phyloP scores from a whole-genome alignment of 1,140 invertebrate genomes.

The Caenorhabditis remanei region DNA sequence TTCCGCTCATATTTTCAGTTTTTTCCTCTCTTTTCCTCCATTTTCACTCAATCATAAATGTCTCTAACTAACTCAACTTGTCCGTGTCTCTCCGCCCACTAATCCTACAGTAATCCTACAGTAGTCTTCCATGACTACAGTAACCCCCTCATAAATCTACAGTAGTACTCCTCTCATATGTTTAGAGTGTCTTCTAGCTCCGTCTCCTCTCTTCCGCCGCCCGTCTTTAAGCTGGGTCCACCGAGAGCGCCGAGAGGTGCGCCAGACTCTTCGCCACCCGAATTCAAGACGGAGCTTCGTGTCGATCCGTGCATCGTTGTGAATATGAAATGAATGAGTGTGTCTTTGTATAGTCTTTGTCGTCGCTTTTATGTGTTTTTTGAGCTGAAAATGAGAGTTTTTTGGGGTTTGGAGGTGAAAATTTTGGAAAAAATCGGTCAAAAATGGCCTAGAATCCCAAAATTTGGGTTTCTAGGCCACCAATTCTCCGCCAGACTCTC shows the following conservation, averaged over 20 bases:
- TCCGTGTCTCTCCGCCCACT: background rate
- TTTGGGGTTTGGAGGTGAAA: too few relatives aligned
- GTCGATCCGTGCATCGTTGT: constrained; percentile 45
- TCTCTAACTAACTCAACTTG: background rate
- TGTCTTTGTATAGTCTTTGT: background rate
- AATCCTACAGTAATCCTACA: background rate
- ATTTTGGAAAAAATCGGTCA: too few relatives aligned
- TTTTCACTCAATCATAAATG: too few relatives aligned
- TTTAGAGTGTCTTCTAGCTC: constrained; percentile 2
- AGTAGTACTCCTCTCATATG: background rate
- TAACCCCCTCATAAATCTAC: background rate
- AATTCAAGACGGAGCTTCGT: constrained; percentile 24
- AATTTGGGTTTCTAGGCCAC: background rate
- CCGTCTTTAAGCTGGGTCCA: constrained; percentile 29
- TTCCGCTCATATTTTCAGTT: too few relatives aligned
- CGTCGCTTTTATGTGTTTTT: background rate
- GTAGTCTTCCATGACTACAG: background rate
- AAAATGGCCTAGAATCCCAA: too few relatives aligned
- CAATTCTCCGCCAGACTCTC: background rate
- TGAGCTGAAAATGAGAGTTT: too few relatives aligned
- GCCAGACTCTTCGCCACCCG: background rate
- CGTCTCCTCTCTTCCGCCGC: background rate
- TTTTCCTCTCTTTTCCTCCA: too few relatives aligned
- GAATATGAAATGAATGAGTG: constrained; percentile 12
- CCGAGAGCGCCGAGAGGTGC: background rate